A percentile compares a stretch with the other conserved stretches of the same genome.
Conservation (phyloP, 2,797 vertebrate species). For the Acrocephalus scirpaceus region DNA sequence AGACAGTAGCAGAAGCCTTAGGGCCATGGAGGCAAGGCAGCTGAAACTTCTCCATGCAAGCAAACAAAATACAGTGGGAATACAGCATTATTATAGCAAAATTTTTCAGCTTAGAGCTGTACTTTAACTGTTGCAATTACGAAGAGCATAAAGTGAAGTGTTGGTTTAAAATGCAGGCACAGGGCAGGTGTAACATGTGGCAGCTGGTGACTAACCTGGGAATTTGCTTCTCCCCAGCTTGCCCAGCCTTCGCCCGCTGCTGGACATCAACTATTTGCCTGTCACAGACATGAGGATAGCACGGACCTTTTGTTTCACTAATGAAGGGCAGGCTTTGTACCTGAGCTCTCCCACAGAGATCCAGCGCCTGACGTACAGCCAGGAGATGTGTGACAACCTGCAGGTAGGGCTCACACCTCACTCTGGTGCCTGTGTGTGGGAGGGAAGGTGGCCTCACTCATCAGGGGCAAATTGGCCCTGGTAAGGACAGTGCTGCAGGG, state of each 20-base stretch:
- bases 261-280: conserved; percentile 95
- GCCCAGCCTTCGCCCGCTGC: conserved; percentile 93
- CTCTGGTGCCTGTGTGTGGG: not conserved
- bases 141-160: not conserved
- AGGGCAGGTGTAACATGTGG: not conserved
- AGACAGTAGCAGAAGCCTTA: not conserved
- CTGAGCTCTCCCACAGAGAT: conserved; percentile 97
- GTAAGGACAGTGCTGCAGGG: not conserved
- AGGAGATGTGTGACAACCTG: conserved; percentile 96
- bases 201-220: not conserved
- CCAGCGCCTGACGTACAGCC: conserved; percentile 96
- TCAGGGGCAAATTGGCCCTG: not conserved
- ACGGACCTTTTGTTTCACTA: conserved; percentile 97
- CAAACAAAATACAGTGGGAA: not conserved
- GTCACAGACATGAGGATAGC: conserved; percentile 97
- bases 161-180: not conserved
- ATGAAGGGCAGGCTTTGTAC: conserved; percentile 94
- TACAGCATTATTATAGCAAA: not conserved
- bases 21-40: not conserved
- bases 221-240: conserved; percentile 80
- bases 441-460: fast-evolving
- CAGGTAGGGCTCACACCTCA: conserved; percentile 81
- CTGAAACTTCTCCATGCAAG: not conserved
- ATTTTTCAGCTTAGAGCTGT: not conserved
- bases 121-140: not conserved